These are phyloP conservation scores for Cerceris ruficornis DNA, from an alignment of 2,888 invertebrate genomes.

Conservation along the genomic window DNA sequence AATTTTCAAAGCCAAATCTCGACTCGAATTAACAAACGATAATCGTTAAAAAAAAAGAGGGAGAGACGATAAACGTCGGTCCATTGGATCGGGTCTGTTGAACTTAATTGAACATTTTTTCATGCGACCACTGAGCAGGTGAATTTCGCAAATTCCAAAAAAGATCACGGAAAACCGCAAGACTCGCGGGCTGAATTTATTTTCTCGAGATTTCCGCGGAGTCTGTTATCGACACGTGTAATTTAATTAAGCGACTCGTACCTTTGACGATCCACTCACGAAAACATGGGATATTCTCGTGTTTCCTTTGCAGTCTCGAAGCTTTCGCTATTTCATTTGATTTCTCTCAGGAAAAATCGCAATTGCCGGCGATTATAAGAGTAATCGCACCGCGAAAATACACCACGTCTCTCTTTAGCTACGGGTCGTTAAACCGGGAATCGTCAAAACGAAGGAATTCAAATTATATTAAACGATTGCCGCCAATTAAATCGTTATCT, in stretches of 20 bases:
- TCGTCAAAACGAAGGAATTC: background rate
- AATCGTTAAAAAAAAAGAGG: slow-evolving; percentile 3
- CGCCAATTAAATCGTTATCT: too few species aligned
- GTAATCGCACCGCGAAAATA: background rate
- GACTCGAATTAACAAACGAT: slow-evolving; percentile 12
- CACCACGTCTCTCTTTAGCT: background rate
- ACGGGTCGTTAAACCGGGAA: too few species aligned
- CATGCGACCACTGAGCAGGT: background rate
- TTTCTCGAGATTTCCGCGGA: background rate
- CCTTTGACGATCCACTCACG: background rate
- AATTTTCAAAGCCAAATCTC: background rate
- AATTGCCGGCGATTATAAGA: too few species aligned
- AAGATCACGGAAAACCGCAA: background rate
- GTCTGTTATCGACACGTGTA: background rate
- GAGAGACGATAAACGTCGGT: slow-evolving; percentile 3
- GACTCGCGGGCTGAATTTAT: background rate
- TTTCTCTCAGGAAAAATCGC: too few species aligned
- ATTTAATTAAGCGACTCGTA: background rate
- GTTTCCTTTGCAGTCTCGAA: too few species aligned
- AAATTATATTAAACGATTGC: background rate
- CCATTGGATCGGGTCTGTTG: slow-evolving; percentile 41
- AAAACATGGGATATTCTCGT: background rate
- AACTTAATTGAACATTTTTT: slow-evolving; percentile 59
- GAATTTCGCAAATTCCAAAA: slow-evolving; percentile 1
- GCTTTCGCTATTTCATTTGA: too few species aligned